These are phyloP conservation scores for Clavelina lepadiformis DNA, from an alignment of 23 tunicate genomes.

Conservation along the genomic window DNA sequence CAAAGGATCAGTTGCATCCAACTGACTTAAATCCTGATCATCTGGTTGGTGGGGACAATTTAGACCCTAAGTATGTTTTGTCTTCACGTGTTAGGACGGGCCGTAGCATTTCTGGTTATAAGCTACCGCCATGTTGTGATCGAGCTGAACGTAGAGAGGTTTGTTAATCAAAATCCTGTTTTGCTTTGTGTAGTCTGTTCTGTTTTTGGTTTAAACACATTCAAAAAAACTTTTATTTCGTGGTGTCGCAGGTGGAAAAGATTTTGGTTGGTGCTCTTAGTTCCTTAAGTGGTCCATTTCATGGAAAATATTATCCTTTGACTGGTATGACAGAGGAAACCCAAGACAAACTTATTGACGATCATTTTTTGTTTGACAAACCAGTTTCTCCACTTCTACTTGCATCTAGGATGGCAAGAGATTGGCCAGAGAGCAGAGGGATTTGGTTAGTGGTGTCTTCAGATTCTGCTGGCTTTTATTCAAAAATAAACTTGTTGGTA, in stretches of 20 bases:
- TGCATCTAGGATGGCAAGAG: constrained; percentile 77
- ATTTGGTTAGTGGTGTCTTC: constrained; percentile 40
- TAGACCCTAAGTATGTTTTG: constrained; percentile 85
- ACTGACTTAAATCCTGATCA: constrained; percentile 74
- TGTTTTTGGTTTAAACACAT: background rate
- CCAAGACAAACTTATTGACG: constrained; percentile 67
- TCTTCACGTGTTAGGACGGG: constrained; percentile 92
- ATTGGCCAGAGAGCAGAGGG: constrained; percentile 88
- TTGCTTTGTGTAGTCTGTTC: background rate
- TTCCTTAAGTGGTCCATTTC: constrained; percentile 55
- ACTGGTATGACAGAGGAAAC: constrained; percentile 80
- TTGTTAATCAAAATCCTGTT: background rate
- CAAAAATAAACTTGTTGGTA: background rate
- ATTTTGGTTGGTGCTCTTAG: constrained; percentile 33
- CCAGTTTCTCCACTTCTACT: constrained; percentile 82
- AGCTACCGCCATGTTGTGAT: constrained; percentile 80
- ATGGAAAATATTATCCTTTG: constrained; percentile 70
- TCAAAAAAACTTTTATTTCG: background rate
- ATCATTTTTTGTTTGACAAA: constrained; percentile 80
- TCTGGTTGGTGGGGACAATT: constrained; percentile 61
- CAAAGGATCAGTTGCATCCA: constrained; percentile 35
- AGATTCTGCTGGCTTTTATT: background rate
- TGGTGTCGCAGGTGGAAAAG: constrained; percentile 57
- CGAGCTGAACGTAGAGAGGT: constrained; percentile 87
- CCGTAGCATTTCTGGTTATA: constrained; percentile 69